phyloP scores from a whole-genome alignment of 2,113 vertebrate species.

The Perognathus longimembris region DNA sequence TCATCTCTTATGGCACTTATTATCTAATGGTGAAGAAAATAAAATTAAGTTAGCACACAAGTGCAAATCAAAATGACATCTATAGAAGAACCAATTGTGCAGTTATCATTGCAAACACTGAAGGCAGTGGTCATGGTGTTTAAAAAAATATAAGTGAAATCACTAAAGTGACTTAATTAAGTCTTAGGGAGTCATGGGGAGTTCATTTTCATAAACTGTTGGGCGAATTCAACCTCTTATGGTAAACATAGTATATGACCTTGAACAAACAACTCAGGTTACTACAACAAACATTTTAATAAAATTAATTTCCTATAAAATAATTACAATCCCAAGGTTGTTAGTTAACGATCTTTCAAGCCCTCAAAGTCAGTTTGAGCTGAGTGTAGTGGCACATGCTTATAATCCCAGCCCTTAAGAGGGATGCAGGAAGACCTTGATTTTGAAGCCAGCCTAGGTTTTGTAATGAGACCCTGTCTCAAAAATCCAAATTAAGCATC shows the following conservation, averaged over 20 bases:
- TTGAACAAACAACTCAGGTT: not conserved
- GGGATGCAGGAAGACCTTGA: not conserved
- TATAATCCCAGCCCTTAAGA: not conserved
- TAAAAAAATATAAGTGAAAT: not conserved
- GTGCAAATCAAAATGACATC: not conserved
- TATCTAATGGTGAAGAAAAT: not conserved
- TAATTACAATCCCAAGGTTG: not conserved
- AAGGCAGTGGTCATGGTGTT: not conserved
- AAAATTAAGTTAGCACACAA: not conserved
- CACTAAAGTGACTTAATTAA: not conserved
- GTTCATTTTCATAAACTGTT: not conserved
- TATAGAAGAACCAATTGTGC: not conserved
- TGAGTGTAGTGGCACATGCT: too few species aligned
- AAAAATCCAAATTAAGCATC: not conserved
- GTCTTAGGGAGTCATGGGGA: not conserved
- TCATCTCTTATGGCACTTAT: not conserved
- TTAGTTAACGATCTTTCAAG: not conserved
- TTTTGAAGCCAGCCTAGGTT: not conserved
- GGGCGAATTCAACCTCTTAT: not conserved
- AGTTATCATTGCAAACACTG: too few species aligned
- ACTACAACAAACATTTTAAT: not conserved
- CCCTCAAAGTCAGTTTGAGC: too few species aligned
- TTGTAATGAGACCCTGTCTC: not conserved
- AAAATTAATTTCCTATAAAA: conserved; percentile 1
- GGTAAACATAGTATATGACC: not conserved